phyloP scores from a whole-genome alignment of 2,888 invertebrate species.

The Ectemnius continuus region DNA sequence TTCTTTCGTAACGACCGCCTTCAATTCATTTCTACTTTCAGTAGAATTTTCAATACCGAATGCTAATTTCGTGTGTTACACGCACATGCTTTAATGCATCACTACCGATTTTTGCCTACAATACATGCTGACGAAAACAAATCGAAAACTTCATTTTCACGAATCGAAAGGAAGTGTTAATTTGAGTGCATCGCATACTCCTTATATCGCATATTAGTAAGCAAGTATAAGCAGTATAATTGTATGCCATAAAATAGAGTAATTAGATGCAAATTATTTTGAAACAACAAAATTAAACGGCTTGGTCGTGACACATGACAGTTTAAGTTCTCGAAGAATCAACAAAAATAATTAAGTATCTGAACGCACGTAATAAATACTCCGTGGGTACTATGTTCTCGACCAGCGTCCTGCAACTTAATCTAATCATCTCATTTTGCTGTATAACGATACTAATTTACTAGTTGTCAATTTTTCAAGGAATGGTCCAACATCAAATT shows the following conservation, averaged over 20 bases:
- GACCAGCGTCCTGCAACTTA: neutral
- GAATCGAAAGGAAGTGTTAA: slow-evolving; percentile 17
- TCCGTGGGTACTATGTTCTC: neutral
- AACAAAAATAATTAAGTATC: slow-evolving; percentile 10
- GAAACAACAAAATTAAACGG: neutral
- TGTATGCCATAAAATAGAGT: slow-evolving; percentile 53
- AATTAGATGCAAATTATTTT: slow-evolving; percentile 31
- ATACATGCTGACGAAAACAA: neutral
- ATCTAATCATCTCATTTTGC: slow-evolving; percentile 58
- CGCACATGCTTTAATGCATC: slow-evolving; percentile 31
- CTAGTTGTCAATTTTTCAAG: slow-evolving; percentile 33
- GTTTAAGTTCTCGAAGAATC: neutral
- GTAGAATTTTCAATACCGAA: slow-evolving; percentile 39
- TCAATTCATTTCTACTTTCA: slow-evolving; percentile 37
- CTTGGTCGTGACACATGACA: neutral
- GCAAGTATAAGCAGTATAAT: slow-evolving; percentile 15
- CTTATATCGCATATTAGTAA: slow-evolving; percentile 30
- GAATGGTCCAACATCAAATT: slow-evolving; percentile 51
- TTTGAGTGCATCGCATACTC: slow-evolving; percentile 10
- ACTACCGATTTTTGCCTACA: neutral
- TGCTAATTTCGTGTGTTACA: slow-evolving; percentile 37
- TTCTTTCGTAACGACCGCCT: slow-evolving; percentile 27
- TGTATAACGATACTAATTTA: slow-evolving; percentile 24
- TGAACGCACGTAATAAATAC: neutral
- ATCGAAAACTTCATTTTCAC: slow-evolving; percentile 6